Conservation (phyloP, 2,113 vertebrate genomes). For the Xenopus tropicalis region UCB_Xtro_10.0 CM004450.2:85080501-85081000, state of each 20-base stretch:
- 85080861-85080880: too few relatives aligned
- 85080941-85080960: too few relatives aligned
- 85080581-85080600: background rate
- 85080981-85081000: too few relatives aligned
- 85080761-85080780: background rate
- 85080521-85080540: background rate
- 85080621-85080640: background rate
- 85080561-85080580: background rate
- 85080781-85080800: too few relatives aligned
- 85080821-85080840: too few relatives aligned
- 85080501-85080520: background rate
- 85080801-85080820: too few relatives aligned
- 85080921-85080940: too few relatives aligned
- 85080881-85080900: too few relatives aligned
- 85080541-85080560: background rate
- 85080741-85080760: background rate
- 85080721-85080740: background rate
- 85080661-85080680: slow-evolving; percentile 1
- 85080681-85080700: background rate
- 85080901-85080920: too few relatives aligned
- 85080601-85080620: background rate
- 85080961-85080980: too few relatives aligned
- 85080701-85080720: background rate
- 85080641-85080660: background rate
- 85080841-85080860: too few relatives aligned